Evolutionary conservation across 2,888 invertebrate species (phyloP).

Genomic region (Netelia melanura): DNA sequence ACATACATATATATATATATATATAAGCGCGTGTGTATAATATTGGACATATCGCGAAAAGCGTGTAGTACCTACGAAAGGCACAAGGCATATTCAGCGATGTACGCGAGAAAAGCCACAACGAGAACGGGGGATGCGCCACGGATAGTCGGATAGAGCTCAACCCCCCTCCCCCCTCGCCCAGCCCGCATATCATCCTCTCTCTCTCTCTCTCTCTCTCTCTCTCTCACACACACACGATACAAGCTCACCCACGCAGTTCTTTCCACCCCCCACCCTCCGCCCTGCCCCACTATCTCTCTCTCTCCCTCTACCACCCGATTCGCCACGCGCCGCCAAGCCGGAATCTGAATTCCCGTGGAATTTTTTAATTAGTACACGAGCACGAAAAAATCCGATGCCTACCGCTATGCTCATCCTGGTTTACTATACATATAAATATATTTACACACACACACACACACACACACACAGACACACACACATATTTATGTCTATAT

Average conservation of each 20-base stretch:
- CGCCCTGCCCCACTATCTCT: not conserved
- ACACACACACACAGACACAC: no score
- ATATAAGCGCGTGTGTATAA: no score
- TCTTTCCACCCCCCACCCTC: not conserved
- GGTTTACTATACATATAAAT: not conserved
- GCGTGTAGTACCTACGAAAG: conserved; percentile 3
- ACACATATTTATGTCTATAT: not conserved
- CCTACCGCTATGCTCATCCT: conserved; percentile 41
- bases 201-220: not conserved
- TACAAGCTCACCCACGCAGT: no score
- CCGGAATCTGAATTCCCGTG: conserved; percentile 79
- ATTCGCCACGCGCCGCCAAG: conserved; percentile 29
- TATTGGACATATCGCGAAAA: not conserved
- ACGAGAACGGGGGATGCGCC: conserved; percentile 47
- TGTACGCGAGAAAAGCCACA: conserved; percentile 33
- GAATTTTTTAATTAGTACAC: conserved; percentile 83
- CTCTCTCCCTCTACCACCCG: not conserved
- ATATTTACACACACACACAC: not conserved
- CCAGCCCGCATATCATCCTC: not conserved
- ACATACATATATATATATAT: no score
- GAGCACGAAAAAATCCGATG: conserved; percentile 76
- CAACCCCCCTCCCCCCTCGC: not conserved
- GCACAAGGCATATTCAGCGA: conserved; percentile 48
- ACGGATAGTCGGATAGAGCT: conserved; percentile 37
- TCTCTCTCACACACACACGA: not conserved